phyloP scores from a whole-genome alignment of 2,888 invertebrate species.

The Barypeithes pellucidus region DNA sequence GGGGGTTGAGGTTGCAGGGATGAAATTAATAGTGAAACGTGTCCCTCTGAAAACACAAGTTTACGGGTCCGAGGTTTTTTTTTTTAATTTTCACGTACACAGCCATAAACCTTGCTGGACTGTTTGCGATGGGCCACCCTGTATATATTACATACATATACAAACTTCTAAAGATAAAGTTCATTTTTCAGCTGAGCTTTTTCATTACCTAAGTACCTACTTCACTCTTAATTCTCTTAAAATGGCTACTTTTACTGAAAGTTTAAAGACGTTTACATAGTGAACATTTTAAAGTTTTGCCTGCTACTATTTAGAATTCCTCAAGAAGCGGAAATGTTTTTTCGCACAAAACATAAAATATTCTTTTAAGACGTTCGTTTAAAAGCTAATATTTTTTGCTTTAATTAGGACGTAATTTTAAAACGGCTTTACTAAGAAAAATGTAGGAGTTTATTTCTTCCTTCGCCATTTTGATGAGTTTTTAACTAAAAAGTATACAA shows the following conservation, averaged over 20 bases:
- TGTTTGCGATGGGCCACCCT: no score
- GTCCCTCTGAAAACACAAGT: no score
- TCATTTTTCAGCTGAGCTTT: neutral
- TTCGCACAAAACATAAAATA: neutral
- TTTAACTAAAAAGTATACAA: neutral
- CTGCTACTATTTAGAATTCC: neutral
- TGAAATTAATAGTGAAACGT: no score
- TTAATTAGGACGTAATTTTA: neutral
- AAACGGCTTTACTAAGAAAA: neutral
- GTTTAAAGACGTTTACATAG: neutral
- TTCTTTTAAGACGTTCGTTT: neutral
- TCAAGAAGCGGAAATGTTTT: neutral
- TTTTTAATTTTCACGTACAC: no score
- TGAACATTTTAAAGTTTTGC: neutral
- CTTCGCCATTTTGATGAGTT: neutral
- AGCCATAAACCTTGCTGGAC: no score
- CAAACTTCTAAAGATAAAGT: neutral
- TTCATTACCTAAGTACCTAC: neutral
- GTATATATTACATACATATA: no score
- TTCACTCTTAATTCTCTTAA: neutral
- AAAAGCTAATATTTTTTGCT: neutral
- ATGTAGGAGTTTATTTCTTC: constrained; percentile 1
- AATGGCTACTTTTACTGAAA: neutral
- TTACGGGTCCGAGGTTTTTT: no score
- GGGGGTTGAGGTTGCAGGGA: no score